Evolutionary conservation across 1,140 invertebrate species (phyloP), one percentile per base, ranked within the genome.

Genomic region (Sinonovacula constricta): DNA sequence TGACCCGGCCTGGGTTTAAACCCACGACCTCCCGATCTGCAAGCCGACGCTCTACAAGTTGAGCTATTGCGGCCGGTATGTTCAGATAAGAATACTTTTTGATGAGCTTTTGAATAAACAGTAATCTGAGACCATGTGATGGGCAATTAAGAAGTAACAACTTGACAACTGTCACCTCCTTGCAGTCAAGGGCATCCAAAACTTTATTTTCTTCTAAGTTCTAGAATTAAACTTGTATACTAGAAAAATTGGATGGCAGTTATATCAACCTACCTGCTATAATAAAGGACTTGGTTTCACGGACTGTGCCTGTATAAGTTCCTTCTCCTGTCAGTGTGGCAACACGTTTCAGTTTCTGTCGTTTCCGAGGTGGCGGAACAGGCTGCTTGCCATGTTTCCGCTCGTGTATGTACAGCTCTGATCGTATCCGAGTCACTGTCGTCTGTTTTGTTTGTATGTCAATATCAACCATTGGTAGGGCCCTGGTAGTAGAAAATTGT

Each of bases 391-490:
- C 77, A 33, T 72, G 82, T 34, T 83, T 79, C 28, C 86, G 70
- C 63, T 89, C 88, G 63, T 86, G 83, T 24, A 89, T 89, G 57
- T 88, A 87, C 28, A 89, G 76, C 54, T 87, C 85, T 10, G 87
- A 84, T 54, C 82, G 77, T 26, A 88, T 69, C 15, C 53, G 68
- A 10, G 82, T 83, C 7, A 84, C 30, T 39, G 79, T 54, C 1
- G 81, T 85, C 57, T 87, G 74, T 49, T 85, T 85, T 0, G 88
- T 84, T 14, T 65, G 57, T 5, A 77, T 51, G 69, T 89, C 81
- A 24, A 89, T 84, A 68, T 85, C 85, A 2, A 85, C 74, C 22
- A 85, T 57, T 1, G 86, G 88, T 45, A 88, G 60, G 0, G 81
- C 82, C 68, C 88, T 89, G 80, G 0, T 72, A 74, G 28, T 66